These are phyloP conservation scores for Caenorhabditis sp. DNA, from an alignment of 2,888 invertebrate species.

Conservation along the genomic window DNA sequence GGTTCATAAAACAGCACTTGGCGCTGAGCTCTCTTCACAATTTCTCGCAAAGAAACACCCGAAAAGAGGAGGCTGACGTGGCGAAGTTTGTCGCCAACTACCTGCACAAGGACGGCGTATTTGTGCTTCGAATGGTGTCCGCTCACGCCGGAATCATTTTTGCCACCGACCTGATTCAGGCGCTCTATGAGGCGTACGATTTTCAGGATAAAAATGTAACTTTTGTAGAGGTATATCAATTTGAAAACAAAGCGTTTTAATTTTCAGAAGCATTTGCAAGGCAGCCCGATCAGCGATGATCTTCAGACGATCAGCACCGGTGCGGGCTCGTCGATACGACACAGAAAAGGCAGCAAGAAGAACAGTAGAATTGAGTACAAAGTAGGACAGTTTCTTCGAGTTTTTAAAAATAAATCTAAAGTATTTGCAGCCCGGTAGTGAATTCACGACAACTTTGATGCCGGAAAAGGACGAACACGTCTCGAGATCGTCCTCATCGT, in stretches of 20 bases:
- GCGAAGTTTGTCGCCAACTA: conserved; percentile 72
- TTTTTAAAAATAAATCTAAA: too few species aligned
- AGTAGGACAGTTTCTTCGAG: too few species aligned
- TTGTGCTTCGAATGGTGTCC: conserved; percentile 76
- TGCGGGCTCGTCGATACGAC: conserved; percentile 36
- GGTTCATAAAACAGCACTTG: conserved; percentile 74
- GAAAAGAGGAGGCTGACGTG: conserved; percentile 64
- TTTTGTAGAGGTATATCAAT: too few species aligned
- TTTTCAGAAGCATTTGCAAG: conserved; percentile 34
- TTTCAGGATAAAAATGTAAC: conserved; percentile 45
- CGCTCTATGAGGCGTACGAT: conserved; percentile 68
- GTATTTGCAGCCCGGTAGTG: conserved; percentile 44
- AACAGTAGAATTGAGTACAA: conserved; percentile 39
- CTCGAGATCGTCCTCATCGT: conserved; percentile 41
- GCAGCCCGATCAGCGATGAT: conserved; percentile 41
- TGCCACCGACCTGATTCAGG: conserved; percentile 72
- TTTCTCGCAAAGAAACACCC: conserved; percentile 44
- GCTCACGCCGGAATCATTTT: conserved; percentile 77
- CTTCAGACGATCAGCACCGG: conserved; percentile 38
- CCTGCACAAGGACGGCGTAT: conserved; percentile 76
- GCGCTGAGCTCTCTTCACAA: conserved; percentile 69
- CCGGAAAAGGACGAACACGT: conserved; percentile 51
- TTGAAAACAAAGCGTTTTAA: conserved; percentile 24
- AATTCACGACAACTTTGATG: conserved; percentile 57
- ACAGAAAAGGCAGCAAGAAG: conserved; percentile 44